Percentiles rank a stretch among this genome's conserved stretches.
phyloP scores from a whole-genome alignment of 1,140 invertebrate genomes.

The Caerostris extrusa region DNA sequence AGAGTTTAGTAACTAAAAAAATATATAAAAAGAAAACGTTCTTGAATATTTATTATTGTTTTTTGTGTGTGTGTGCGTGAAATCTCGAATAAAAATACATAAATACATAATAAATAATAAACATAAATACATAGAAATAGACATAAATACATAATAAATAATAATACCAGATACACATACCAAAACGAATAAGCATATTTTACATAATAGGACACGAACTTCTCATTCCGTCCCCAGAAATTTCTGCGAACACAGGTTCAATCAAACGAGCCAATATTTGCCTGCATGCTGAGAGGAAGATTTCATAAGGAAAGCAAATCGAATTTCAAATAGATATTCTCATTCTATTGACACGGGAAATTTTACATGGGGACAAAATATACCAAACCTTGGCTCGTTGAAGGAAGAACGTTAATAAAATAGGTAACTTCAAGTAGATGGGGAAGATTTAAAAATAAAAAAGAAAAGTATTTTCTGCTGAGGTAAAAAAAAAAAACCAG shows the following conservation, averaged over 20 bases:
- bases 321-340: conserved; percentile 12
- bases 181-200: neutral
- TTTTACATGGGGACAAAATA: conserved; percentile 67
- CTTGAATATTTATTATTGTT: too few relatives aligned
- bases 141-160: too few relatives aligned
- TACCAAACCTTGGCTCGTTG: conserved; percentile 4
- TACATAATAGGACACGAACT: neutral
- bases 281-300: neutral
- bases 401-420: conserved; percentile 55
- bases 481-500: conserved; percentile 11
- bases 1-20: too few relatives aligned
- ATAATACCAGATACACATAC: too few relatives aligned
- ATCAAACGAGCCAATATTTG: conserved; percentile 59
- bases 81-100: too few relatives aligned
- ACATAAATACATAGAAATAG: too few relatives aligned
- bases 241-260: neutral
- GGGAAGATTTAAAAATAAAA: conserved; percentile 27
- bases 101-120: too few relatives aligned
- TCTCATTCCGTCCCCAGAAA: neutral
- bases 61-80: too few relatives aligned
- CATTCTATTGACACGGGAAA: conserved; percentile 41
- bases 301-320: conserved; percentile 23
- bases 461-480: conserved; percentile 29
- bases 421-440: conserved; percentile 5
- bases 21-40: too few relatives aligned